phyloP scores from a whole-genome alignment of 2,888 invertebrate species.

The Cephus runcator region DNA sequence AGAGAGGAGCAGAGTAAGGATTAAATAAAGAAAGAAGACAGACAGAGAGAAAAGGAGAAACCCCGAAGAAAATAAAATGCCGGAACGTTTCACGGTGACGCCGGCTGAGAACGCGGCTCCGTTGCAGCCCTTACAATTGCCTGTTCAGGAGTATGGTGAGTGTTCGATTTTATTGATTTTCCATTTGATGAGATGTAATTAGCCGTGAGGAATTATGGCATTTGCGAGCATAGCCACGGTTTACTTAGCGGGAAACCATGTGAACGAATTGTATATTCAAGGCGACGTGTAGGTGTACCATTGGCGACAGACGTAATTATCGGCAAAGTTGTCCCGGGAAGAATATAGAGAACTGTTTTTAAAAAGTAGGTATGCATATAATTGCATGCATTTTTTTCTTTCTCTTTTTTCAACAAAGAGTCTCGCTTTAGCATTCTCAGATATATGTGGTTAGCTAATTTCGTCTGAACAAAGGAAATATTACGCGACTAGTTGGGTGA shows the following conservation, averaged over 20 bases:
- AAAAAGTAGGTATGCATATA: neutral
- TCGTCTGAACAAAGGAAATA: neutral
- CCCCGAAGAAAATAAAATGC: conserved; percentile 23
- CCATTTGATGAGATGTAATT: neutral
- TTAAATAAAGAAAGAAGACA: neutral
- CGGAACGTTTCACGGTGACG: conserved; percentile 57
- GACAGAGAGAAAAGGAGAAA: neutral
- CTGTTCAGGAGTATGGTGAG: conserved; percentile 49
- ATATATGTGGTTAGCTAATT: neutral
- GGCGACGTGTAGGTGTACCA: neutral
- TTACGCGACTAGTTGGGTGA: neutral
- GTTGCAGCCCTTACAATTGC: conserved; percentile 29
- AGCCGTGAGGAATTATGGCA: neutral
- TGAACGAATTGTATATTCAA: neutral
- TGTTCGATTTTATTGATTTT: conserved; percentile 17
- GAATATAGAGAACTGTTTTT: neutral
- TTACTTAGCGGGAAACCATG: neutral
- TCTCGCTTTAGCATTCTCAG: neutral
- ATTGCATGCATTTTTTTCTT: neutral
- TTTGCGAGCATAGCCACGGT: neutral
- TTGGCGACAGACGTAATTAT: neutral
- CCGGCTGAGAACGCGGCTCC: conserved; percentile 45
- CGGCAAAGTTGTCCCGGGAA: neutral
- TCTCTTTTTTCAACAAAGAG: neutral
- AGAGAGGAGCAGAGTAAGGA: conserved; percentile 9